Base-by-base conservation (phyloP, 2,888 invertebrate genomes). In the Scelioninae gen. 1 region DNA sequence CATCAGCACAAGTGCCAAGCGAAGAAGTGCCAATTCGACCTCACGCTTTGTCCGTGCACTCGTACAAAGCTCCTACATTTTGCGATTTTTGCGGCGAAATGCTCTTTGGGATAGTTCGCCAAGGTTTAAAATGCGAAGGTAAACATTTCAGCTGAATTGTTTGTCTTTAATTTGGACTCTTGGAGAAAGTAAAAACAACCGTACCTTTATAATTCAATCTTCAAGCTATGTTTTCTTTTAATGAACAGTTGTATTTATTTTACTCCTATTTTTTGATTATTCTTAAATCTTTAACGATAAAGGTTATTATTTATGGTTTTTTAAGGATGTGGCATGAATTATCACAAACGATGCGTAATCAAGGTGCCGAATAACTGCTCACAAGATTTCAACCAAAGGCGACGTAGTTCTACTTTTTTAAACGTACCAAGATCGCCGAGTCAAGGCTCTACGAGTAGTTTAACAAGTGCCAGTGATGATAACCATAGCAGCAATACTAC, bases 51-150 rank as follows among this genome's bases (percentile, higher is more conserved):
- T 95, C 96, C 87, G 98, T 99, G 86, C 99, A 99, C 94, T 99
- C 99, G 31, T 99, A 99, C 94, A 99, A 98, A 94, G 96, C 97
- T 86, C 99, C 99, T 83, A 99, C 99, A 84, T 99, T 99, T 94
- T 99, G 99, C 94, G 99, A 99, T 94, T 99, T 98, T 94, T 99
- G 99, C 93, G 99, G 99, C 43, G 99, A 99, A 93, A 98, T 99
- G 98, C 95, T 99, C 38, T 99, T 99, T 93, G 99, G 99, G 4
- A 94, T 99, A 85, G 98, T 99, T 84, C 95, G 98, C 74, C 99
- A 99, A 94, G 99, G 99, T 84, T 95, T 99, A 87, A 99, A 99
- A 93, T 99, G 99, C 93, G 98, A 99, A 94, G 99, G 98, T 98
- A 92, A 88, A 89, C 16, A 55, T 65, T 40, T 13, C 16, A 23